Evolutionary conservation across 2,113 vertebrate genomes (phyloP), one percentile per base, ranked within the genome.

Genomic region (Eretmochelys imbricata): DNA sequence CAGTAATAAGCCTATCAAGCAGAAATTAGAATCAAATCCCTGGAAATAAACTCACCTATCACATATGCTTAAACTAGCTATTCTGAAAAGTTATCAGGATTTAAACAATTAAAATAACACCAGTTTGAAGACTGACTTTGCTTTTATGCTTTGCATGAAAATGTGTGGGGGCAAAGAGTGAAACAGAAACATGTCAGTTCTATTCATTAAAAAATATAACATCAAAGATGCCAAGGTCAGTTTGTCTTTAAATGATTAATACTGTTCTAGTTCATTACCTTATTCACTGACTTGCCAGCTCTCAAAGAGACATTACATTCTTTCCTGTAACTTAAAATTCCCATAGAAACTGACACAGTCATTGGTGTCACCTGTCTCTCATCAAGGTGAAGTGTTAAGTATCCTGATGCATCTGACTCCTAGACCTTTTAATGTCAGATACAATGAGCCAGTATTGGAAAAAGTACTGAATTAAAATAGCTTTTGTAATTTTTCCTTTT

Each of bases 161-260:
- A 94, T 46, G 35, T 4, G 0, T 8, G 19, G 19, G 80, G 51
- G 38, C 62, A 59, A 54, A 51, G 51, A 90, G 49, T 59, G 62
- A 98, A 97, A 95, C 25, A 48, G 54, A 96, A 94, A 97, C 82
- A 42, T 5, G 3, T 12, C 3, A 2, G 75, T 57, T 79, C 25
- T 46, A 42, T 90, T 54, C 90, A 90, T 89, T 92, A 97, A 80
- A 49, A 92, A 97, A 97, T 0, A 90, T 88, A 95, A 82, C 90
- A 96, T 78, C 90, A 96, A 96, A 95, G 53, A 92, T 84, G 51
- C 25, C 25, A 69, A 72, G 46, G 69, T 93, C 93, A 97, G 76
- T 90, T 89, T 84, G 89, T 94, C 87, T 94, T 93, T 97, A 96
- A 97, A 97, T 92, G 87, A 97, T 96, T 97, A 91, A 96, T 96